phyloP scores from a whole-genome alignment of 2,113 vertebrate species.

The Pipa parva region DNA sequence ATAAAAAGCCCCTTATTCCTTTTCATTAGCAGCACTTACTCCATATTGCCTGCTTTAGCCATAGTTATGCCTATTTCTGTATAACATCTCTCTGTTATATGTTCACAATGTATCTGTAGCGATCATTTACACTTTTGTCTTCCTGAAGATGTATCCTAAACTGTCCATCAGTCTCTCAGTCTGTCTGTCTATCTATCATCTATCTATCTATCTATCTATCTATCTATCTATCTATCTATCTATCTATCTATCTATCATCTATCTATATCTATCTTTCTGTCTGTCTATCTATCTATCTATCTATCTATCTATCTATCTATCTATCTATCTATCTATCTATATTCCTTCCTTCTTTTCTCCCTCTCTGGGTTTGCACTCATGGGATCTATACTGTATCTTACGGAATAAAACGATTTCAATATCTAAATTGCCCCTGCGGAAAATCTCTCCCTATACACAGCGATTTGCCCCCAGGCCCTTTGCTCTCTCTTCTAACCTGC shows the following conservation, averaged over 20 bases:
- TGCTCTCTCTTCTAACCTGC: background rate
- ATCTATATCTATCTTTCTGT: too few relatives aligned
- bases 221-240: too few relatives aligned
- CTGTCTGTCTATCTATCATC: background rate
- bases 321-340: background rate
- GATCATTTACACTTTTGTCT: too few relatives aligned
- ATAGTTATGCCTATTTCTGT: background rate
- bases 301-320: too few relatives aligned
- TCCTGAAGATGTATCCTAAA: too few relatives aligned
- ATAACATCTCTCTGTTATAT: background rate
- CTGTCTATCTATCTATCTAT: too few relatives aligned
- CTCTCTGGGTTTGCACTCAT: too few relatives aligned
- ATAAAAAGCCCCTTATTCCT: background rate
- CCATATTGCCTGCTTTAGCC: background rate
- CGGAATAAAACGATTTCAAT: background rate
- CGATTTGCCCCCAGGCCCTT: background rate
- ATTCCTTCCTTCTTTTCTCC: background rate
- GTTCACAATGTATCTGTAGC: background rate
- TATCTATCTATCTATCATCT: too few relatives aligned
- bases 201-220: background rate
- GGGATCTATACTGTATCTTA: too few relatives aligned
- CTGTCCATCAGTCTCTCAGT: background rate
- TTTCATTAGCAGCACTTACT: background rate
- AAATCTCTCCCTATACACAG: background rate
- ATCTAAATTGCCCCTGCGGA: background rate